Evolutionary conservation across 2,888 invertebrate genomes (phyloP).

Genomic region (Heteromurus nitidus): DNA sequence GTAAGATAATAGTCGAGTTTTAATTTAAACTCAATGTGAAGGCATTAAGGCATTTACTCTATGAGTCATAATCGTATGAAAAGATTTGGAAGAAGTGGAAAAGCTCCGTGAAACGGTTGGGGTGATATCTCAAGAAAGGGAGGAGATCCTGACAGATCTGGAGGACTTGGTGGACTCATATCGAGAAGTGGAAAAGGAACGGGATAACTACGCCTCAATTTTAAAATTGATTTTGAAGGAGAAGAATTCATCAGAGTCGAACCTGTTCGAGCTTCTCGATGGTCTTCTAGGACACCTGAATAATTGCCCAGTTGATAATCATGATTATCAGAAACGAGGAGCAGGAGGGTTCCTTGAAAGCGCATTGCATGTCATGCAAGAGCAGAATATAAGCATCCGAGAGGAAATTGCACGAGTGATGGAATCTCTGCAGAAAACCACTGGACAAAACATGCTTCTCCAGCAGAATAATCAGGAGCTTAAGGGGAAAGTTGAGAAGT

Average conservation of each 20-base stretch:
- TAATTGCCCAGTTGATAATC: neutral
- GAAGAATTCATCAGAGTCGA: constrained; percentile 58
- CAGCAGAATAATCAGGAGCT: constrained; percentile 38
- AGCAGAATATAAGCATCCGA: constrained; percentile 65
- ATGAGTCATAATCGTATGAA: neutral
- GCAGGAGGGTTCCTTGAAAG: constrained; percentile 55
- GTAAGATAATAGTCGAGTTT: too few species aligned
- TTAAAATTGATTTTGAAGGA: constrained; percentile 68
- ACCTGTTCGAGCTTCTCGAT: constrained; percentile 62
- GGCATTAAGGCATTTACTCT: too few species aligned
- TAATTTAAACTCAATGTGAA: too few species aligned
- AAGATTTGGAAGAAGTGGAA: constrained; percentile 41
- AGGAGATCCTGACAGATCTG: constrained; percentile 29
- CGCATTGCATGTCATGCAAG: constrained; percentile 67
- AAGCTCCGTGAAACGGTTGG: constrained; percentile 31
- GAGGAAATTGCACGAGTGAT: constrained; percentile 60
- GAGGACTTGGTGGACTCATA: constrained; percentile 60
- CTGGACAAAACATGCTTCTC: constrained; percentile 28
- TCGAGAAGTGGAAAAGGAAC: constrained; percentile 52
- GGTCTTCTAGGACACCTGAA: constrained; percentile 59
- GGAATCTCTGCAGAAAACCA: constrained; percentile 24
- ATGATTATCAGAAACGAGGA: neutral
- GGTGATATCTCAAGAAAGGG: constrained; percentile 36
- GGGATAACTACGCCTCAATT: constrained; percentile 64
- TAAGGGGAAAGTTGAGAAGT: constrained; percentile 42